Base-by-base conservation (phyloP, 2,888 invertebrate genomes). In the Oeneis ivallda region DNA sequence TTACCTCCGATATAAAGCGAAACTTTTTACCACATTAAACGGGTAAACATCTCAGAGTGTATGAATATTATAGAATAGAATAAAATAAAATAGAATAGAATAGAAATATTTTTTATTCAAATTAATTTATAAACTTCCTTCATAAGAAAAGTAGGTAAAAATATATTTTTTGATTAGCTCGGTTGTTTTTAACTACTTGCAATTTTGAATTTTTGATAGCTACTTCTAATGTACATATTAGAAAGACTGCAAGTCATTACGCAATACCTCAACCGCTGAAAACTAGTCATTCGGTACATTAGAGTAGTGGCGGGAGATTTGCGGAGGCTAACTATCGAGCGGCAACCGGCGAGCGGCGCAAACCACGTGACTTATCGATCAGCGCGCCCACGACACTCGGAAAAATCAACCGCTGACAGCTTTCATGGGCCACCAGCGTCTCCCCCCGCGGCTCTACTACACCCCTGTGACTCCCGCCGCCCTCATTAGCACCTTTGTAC, bases 341-440 rank as follows among this genome's bases (percentile, higher is more conserved):
- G 84, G 80, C 75, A 74, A 73, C 77, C 37, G 37, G 37, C 77
- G 75, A 71, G 71, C 78, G 79, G 79, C 78, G 79, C 78, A 80
- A 79, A 76, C 87, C 90, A 89, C 90, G 91, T 91, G 90, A 90
- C 89, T 90, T 91, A 92, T 92, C 91, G 91, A 92, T 90, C 90
- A 91, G 87, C 87, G 82, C 81, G 86, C 88, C 86, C 89, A 87
- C 89, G 89, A 89, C 90, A 90, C 91, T 89, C 87, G 87, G 90
- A 91, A 91, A 91, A 92, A 92, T 92, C 91, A 91, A 89, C 91
- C 91, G 89, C 89, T 90, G 90, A 90, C 91, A 91, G 90, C 89
- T 87, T 89, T 87, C 89, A 86, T 85, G 83, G 84, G 80, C 83
- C 84, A 81, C 83, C 84, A 77, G 81, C 76, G 76, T 79, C 80